Evolutionary conservation across 2,888 invertebrate genomes (phyloP).

Genomic region (Formica aserva): DNA sequence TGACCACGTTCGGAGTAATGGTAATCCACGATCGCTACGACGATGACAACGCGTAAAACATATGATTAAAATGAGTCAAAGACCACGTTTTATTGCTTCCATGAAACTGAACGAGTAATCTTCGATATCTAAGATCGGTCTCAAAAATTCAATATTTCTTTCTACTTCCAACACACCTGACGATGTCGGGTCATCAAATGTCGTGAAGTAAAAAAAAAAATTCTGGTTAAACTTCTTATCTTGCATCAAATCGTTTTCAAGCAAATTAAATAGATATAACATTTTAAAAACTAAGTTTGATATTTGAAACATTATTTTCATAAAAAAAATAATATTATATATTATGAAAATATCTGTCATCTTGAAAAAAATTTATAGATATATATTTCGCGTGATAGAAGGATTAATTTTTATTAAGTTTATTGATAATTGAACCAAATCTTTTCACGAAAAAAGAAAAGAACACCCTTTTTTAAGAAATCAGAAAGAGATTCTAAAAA

Average conservation of each 20-base stretch:
- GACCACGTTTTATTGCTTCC: background rate
- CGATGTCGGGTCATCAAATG: background rate
- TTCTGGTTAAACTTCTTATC: background rate
- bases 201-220: background rate
- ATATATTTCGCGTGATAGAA: background rate
- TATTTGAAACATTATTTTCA: background rate
- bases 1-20: constrained; percentile 94
- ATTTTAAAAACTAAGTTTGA: background rate
- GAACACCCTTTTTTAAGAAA: background rate
- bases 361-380: background rate
- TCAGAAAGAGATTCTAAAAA: background rate
- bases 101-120: background rate
- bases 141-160: background rate
- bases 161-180: background rate
- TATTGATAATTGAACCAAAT: background rate
- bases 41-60: background rate
- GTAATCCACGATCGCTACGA: constrained; percentile 88
- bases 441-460: background rate
- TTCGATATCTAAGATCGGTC: background rate
- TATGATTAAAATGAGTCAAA: background rate
- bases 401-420: background rate
- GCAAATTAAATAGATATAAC: background rate
- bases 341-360: background rate
- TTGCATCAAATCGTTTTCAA: background rate
- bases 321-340: background rate